These are phyloP conservation scores for Paramisgurnus dabryanus DNA, from an alignment of 2,113 vertebrate species.

Conservation along the genomic window DNA sequence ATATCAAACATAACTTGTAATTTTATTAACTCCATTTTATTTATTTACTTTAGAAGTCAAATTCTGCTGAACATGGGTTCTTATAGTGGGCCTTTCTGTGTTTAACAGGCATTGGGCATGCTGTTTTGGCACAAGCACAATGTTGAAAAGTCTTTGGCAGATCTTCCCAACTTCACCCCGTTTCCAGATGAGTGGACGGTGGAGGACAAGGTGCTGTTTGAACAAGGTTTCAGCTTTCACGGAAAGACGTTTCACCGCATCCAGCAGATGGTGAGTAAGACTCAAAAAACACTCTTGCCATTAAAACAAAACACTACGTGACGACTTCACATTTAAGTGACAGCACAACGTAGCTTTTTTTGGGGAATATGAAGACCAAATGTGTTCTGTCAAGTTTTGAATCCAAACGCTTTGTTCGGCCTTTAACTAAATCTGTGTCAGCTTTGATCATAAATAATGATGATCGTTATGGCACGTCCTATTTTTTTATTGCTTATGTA, in stretches of 20 bases:
- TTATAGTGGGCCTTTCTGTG: conserved; percentile 1
- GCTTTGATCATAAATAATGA: conserved; percentile 6
- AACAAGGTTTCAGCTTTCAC: conserved; percentile 96
- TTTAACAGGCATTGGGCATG: conserved; percentile 89
- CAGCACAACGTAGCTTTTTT: not conserved
- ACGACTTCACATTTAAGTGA: not conserved
- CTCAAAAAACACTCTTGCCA: not conserved
- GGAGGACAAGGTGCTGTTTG: conserved; percentile 94
- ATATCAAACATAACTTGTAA: not conserved
- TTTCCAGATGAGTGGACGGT: conserved; percentile 98
- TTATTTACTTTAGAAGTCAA: not conserved
- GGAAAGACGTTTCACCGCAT: conserved; percentile 96
- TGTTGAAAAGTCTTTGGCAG: conserved; percentile 92
- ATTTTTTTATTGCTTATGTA: not conserved
- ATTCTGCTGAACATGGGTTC: not conserved
- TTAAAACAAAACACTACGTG: not conserved
- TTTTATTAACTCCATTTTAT: too few species aligned
- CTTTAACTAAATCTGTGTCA: not conserved
- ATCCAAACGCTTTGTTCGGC: not conserved
- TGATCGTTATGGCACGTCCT: not conserved
- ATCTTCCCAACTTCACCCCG: conserved; percentile 94
- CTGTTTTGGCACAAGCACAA: conserved; percentile 99
- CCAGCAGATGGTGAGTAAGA: conserved; percentile 90
- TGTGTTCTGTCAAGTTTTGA: not conserved
- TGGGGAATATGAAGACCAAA: conserved; percentile 21